A percentile compares a stretch with the other conserved stretches of the same genome.
Conservation (phyloP, 2,113 vertebrate genomes). For the Protomyctophum bolini region DNA sequence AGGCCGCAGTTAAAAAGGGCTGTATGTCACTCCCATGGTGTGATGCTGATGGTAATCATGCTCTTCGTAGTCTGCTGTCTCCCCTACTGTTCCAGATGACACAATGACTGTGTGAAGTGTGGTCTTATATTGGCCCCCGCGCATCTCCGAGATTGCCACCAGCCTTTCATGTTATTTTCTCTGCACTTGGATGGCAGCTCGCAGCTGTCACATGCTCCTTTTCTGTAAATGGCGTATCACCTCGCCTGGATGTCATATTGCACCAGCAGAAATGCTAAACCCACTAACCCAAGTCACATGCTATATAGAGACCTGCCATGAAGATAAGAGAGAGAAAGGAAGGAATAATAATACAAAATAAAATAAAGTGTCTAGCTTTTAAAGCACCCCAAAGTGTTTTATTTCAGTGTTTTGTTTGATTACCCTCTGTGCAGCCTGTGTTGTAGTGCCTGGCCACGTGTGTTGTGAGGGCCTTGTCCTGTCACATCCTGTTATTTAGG, state of each 20-base stretch:
- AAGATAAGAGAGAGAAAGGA: slow-evolving; percentile 16
- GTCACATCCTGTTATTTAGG: too few relatives aligned
- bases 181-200: slow-evolving; percentile 56
- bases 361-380: too few relatives aligned
- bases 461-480: too few relatives aligned
- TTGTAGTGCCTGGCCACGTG: too few relatives aligned
- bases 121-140: slow-evolving; percentile 63
- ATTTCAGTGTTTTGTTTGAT: too few relatives aligned
- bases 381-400: too few relatives aligned
- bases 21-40: slow-evolving; percentile 40
- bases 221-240: slow-evolving; percentile 66
- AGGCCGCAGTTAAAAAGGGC: slow-evolving; percentile 33
- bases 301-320: slow-evolving; percentile 44
- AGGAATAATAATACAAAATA: too few relatives aligned
- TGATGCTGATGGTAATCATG: slow-evolving; percentile 60
- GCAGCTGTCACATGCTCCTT: slow-evolving; percentile 59
- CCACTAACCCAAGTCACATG: slow-evolving; percentile 44
- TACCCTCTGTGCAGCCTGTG: too few relatives aligned
- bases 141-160: slow-evolving; percentile 64
- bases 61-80: slow-evolving; percentile 61
- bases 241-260: slow-evolving; percentile 44
- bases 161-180: slow-evolving; percentile 72
- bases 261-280: slow-evolving; percentile 38
- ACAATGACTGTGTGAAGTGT: slow-evolving; percentile 54
- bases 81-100: slow-evolving; percentile 58